phyloP scores from a whole-genome alignment of 2,797 vertebrate genomes.

The Morelia viridis region DNA sequence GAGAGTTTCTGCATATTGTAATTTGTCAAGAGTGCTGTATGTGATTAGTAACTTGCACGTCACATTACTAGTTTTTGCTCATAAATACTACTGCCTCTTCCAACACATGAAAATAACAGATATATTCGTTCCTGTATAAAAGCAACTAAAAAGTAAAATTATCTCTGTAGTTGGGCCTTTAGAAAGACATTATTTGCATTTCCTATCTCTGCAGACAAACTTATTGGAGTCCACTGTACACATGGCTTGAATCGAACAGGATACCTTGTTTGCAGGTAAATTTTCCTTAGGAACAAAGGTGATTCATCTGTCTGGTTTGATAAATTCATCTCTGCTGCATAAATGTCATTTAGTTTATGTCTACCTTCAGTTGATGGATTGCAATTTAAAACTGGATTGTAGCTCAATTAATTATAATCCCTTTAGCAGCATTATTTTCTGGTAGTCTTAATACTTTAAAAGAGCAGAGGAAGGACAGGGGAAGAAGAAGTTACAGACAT shows the following conservation, averaged over 20 bases:
- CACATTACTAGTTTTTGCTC: not conserved
- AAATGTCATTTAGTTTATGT: not conserved
- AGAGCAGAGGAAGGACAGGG: not conserved
- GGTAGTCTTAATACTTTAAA: not conserved
- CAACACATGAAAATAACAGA: not conserved
- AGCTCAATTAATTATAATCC: not conserved
- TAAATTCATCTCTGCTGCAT: not conserved
- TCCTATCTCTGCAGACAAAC: constrained; percentile 77
- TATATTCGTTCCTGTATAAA: not conserved
- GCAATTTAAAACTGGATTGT: not conserved
- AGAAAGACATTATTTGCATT: rapidly evolving
- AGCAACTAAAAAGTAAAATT: not conserved
- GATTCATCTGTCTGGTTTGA: rapidly evolving
- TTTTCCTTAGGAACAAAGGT: not conserved
- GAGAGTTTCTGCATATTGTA: not conserved
- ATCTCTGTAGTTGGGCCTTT: not conserved
- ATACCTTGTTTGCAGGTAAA: constrained; percentile 91
- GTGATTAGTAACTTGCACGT: not conserved
- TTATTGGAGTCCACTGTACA: constrained; percentile 94
- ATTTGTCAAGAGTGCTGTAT: not conserved
- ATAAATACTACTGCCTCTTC: not conserved
- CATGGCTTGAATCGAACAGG: constrained; percentile 94
- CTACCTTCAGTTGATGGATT: not conserved
- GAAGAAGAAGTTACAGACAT: not conserved
- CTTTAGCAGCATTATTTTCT: not conserved